Conservation (phyloP, 2,797 vertebrate genomes). For the Tapera naevia region DNA sequence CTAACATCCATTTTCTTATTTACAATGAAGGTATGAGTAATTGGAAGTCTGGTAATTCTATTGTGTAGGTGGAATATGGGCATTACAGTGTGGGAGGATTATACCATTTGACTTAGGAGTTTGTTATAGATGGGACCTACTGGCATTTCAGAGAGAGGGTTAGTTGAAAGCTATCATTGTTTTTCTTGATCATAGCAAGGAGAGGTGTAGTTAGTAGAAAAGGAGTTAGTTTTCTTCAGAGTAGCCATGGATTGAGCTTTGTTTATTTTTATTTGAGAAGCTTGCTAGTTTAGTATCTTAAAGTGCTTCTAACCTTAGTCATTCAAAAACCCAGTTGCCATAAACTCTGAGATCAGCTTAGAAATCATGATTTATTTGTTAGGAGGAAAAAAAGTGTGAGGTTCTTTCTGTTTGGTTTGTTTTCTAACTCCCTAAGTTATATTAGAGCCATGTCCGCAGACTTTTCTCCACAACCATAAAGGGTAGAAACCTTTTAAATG, state of each 20-base stretch:
- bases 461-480: neutral
- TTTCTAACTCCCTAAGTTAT: neutral
- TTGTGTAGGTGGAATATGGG: neutral
- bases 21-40: neutral
- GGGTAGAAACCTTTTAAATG: neutral
- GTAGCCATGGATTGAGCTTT: neutral
- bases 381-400: neutral
- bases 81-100: neutral
- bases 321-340: neutral
- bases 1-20: neutral
- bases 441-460: neutral
- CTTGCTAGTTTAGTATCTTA: neutral
- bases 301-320: neutral
- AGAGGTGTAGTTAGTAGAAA: neutral
- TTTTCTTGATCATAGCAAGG: neutral
- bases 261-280: neutral
- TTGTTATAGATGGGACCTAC: neutral
- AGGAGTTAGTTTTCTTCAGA: neutral
- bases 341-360: neutral
- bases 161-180: neutral
- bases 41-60: neutral
- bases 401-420: neutral
- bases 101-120: neutral
- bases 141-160: neutral
- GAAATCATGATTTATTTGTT: neutral